Evolutionary conservation across 2,113 vertebrate genomes (phyloP).

Genomic region (Tylochromis polylepis): DNA sequence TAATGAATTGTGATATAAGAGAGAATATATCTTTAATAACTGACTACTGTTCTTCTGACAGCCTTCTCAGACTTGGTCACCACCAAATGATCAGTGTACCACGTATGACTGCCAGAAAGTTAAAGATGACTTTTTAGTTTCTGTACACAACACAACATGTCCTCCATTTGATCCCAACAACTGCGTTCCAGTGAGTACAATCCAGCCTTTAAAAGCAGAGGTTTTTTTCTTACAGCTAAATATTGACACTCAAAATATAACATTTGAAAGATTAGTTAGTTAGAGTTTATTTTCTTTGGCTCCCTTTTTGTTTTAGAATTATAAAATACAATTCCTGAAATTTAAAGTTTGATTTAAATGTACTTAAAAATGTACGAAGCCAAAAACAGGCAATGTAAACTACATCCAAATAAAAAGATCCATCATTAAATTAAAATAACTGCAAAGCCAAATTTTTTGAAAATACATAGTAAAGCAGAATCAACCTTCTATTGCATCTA

Average conservation of each 20-base stretch:
- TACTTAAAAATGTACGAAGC: background rate
- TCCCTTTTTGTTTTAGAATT: background rate
- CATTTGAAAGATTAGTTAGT: background rate
- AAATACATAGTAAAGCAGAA: background rate
- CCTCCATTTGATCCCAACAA: constrained; percentile 54
- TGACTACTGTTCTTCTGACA: constrained; percentile 38
- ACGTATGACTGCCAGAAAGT: constrained; percentile 71
- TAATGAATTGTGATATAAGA: background rate
- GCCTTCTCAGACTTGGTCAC: constrained; percentile 70
- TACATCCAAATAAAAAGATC: background rate
- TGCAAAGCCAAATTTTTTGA: background rate
- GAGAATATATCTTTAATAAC: background rate
- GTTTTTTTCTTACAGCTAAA: background rate
- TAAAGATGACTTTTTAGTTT: constrained; percentile 30
- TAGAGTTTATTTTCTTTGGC: background rate
- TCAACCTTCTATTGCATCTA: background rate
- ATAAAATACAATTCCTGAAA: background rate
- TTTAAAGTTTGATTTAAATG: background rate
- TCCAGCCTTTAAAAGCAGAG: background rate
- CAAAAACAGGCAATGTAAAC: background rate
- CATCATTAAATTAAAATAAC: background rate
- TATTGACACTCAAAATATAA: background rate
- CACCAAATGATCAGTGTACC: constrained; percentile 65
- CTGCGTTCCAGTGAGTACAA: constrained; percentile 75
- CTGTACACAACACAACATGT: constrained; percentile 31